Evolutionary conservation across 2,888 invertebrate genomes (phyloP).

Genomic region (Ochlodes sylvanus): DNA sequence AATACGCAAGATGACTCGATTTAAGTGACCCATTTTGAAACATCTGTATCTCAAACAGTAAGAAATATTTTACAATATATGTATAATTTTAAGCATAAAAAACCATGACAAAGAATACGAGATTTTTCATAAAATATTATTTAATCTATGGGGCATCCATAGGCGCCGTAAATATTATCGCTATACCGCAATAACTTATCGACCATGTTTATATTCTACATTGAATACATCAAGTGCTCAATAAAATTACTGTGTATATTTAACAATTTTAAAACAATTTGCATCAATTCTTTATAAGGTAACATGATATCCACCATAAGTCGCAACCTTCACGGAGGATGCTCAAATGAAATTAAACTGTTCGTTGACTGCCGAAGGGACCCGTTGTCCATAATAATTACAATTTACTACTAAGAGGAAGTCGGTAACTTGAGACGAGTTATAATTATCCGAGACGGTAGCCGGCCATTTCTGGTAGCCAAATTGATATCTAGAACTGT

Average conservation of each 20-base stretch:
- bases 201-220: too few species aligned
- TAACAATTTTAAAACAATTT: conserved; percentile 28
- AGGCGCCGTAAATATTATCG: too few species aligned
- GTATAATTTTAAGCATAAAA: too few species aligned
- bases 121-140: too few species aligned
- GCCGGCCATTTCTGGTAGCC: conserved; percentile 9
- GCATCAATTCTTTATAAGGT: conserved; percentile 47
- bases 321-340: conserved; percentile 66
- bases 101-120: too few species aligned
- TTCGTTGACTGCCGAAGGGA: conserved; percentile 78
- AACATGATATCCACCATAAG: conserved; percentile 57
- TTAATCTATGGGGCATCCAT: too few species aligned
- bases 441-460: conserved; percentile 20
- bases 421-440: conserved; percentile 56
- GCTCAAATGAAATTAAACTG: conserved; percentile 77
- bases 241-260: conserved; percentile 16
- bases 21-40: too few species aligned
- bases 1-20: too few species aligned
- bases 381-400: conserved; percentile 76
- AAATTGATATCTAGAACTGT: conserved; percentile 3
- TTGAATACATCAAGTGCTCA: too few species aligned
- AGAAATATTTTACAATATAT: too few species aligned
- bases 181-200: too few species aligned
- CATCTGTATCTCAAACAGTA: too few species aligned
- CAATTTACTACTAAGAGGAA: conserved; percentile 62